phyloP scores from a whole-genome alignment of 2,113 vertebrate genomes.

The Cyprinus carpio region DNA sequence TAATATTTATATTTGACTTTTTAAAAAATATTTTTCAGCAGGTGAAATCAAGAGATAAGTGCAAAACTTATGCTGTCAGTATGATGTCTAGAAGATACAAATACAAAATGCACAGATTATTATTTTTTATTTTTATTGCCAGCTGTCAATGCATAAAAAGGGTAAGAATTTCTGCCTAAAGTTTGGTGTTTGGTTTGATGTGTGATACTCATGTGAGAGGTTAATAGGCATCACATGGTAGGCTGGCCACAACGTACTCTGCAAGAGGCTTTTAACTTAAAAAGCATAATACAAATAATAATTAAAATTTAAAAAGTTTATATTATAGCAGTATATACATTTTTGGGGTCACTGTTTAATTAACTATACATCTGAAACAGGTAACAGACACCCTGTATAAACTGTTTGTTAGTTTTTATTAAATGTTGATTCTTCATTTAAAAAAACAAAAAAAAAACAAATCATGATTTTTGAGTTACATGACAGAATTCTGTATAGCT shows the following conservation, averaged over 20 bases:
- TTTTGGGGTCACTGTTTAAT: neutral
- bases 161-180: neutral
- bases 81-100: neutral
- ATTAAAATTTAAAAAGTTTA: neutral
- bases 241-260: neutral
- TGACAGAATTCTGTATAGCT: neutral
- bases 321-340: no score
- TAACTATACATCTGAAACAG: neutral
- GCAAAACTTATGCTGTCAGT: neutral
- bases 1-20: neutral
- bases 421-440: neutral
- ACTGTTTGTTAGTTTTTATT: conserved; percentile 19
- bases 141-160: neutral
- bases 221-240: conserved; percentile 21
- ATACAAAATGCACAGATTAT: neutral
- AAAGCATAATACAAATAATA: neutral
- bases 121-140: neutral
- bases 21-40: neutral
- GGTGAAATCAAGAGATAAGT: neutral
- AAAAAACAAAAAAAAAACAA: no score
- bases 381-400: neutral
- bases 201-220: conserved; percentile 13
- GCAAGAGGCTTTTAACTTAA: conserved; percentile 1
- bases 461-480: neutral
- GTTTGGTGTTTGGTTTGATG: conserved; percentile 1